A percentile compares a stretch with the other conserved stretches of the same genome.
Evolutionary conservation across 2,888 invertebrate species (phyloP).

Genomic region (Peribatodes rhomboidaria): DNA sequence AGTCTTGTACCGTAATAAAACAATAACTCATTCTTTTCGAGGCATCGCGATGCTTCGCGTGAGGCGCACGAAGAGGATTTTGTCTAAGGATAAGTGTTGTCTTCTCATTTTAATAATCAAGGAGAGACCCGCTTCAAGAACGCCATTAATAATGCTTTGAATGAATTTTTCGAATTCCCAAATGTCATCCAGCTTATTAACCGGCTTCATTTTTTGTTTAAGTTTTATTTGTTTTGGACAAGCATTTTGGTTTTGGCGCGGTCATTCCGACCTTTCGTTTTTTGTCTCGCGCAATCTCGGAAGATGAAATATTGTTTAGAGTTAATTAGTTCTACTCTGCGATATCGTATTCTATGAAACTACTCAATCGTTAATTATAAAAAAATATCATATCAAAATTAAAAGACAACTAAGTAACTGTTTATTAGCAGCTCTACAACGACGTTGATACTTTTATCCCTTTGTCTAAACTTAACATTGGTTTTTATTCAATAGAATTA

Average conservation of each 20-base stretch:
- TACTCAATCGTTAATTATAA: slow-evolving; percentile 42
- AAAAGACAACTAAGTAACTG: neutral
- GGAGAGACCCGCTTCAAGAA: slow-evolving; percentile 72
- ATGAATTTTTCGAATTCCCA: slow-evolving; percentile 84
- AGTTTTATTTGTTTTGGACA: slow-evolving; percentile 82
- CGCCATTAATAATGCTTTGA: slow-evolving; percentile 83
- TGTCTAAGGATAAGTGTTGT: slow-evolving; percentile 72
- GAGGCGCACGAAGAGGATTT: slow-evolving; percentile 61
- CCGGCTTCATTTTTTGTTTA: slow-evolving; percentile 83
- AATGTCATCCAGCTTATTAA: slow-evolving; percentile 87
- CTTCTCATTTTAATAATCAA: slow-evolving; percentile 79
- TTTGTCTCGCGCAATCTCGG: slow-evolving; percentile 80
- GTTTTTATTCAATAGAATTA: too few relatives aligned
- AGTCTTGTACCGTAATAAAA: slow-evolving; percentile 65
- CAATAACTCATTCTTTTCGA: slow-evolving; percentile 56
- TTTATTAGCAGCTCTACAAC: neutral
- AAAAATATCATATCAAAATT: too few relatives aligned
- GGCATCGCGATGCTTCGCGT: slow-evolving; percentile 56
- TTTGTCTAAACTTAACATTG: too few relatives aligned
- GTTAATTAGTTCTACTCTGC: slow-evolving; percentile 79
- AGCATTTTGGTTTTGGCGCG: slow-evolving; percentile 85
- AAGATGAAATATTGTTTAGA: slow-evolving; percentile 84
- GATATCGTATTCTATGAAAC: slow-evolving; percentile 72
- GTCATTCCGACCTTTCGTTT: slow-evolving; percentile 82
- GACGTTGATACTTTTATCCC: neutral